Percentiles rank a stretch among this genome's conserved stretches.
phyloP scores from a whole-genome alignment of 2,888 invertebrate genomes.

The Ecdyonurus torrentis region DNA sequence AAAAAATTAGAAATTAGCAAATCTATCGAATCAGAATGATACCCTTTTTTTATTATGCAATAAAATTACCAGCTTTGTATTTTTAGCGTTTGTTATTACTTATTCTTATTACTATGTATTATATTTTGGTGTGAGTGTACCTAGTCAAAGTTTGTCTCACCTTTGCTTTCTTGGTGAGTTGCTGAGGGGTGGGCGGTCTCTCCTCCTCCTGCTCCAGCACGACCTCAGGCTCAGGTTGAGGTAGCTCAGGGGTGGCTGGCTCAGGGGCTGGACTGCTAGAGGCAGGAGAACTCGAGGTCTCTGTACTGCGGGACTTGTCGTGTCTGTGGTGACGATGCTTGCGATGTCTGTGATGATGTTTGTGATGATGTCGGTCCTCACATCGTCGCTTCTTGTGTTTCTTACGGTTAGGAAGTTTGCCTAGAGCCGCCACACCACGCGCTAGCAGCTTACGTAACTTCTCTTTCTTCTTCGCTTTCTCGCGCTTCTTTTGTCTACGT shows the following conservation, averaged over 20 bases:
- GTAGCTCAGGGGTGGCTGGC: neutral
- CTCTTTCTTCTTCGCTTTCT: constrained; percentile 34
- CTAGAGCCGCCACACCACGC: neutral
- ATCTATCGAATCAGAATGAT: too few relatives aligned
- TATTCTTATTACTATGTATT: too few relatives aligned
- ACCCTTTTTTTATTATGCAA: too few relatives aligned
- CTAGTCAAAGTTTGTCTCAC: constrained; percentile 6
- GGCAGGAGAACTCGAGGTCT: neutral
- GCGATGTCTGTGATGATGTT: constrained; percentile 52
- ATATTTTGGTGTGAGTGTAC: too few relatives aligned
- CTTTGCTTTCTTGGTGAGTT: constrained; percentile 15
- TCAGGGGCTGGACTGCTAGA: neutral
- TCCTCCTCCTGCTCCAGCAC: constrained; percentile 22
- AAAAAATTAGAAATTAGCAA: too few relatives aligned
- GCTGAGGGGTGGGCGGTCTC: constrained; percentile 4
- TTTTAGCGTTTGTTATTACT: too few relatives aligned
- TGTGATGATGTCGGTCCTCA: constrained; percentile 40
- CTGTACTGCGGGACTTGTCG: neutral
- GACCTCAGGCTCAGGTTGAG: constrained; percentile 18
- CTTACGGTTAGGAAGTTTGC: constrained; percentile 6
- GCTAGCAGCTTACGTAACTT: constrained; percentile 7
- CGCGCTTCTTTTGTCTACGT: constrained; percentile 26
- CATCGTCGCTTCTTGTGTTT: constrained; percentile 35
- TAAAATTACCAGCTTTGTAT: too few relatives aligned
- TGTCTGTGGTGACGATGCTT: constrained; percentile 29